These are phyloP conservation scores for Gyrodactylus salaris DNA, from an alignment of 1,140 invertebrate genomes.

Conservation along the genomic window DNA sequence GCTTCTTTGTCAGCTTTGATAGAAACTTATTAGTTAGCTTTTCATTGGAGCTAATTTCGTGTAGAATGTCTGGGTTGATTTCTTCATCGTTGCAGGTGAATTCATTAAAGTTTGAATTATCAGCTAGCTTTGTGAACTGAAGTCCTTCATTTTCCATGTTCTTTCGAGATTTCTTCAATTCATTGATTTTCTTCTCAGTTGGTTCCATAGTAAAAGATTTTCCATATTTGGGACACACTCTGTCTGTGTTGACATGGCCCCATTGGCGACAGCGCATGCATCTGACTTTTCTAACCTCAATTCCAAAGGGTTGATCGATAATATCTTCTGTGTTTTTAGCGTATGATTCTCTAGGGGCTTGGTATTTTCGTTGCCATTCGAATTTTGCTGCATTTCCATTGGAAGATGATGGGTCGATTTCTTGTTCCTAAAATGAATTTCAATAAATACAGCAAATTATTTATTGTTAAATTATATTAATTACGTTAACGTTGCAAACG, in stretches of 20 bases:
- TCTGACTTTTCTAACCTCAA: constrained; percentile 62
- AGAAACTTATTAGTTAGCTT: neutral
- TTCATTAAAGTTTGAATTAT: neutral
- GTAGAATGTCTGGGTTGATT: neutral
- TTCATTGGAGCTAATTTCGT: neutral
- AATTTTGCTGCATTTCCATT: constrained; percentile 92
- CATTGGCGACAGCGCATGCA: constrained; percentile 96
- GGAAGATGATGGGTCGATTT: constrained; percentile 32
- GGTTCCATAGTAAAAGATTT: constrained; percentile 17
- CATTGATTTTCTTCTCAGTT: neutral
- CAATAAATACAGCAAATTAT: neutral
- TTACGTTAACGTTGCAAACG: no score
- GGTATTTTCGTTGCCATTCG: constrained; percentile 94
- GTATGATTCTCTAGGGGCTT: constrained; percentile 60
- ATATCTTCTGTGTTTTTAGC: constrained; percentile 65
- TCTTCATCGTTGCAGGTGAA: neutral
- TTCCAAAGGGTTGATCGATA: constrained; percentile 88
- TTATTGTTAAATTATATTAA: no score
- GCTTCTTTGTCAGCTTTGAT: neutral
- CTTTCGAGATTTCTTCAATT: neutral
- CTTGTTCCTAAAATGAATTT: constrained; percentile 27
- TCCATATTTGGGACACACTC: constrained; percentile 54
- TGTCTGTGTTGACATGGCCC: constrained; percentile 97
- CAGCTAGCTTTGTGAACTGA: neutral
- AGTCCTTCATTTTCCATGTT: neutral